Conservation (phyloP, 2,888 invertebrate genomes). For the Encarsia formosa region DNA sequence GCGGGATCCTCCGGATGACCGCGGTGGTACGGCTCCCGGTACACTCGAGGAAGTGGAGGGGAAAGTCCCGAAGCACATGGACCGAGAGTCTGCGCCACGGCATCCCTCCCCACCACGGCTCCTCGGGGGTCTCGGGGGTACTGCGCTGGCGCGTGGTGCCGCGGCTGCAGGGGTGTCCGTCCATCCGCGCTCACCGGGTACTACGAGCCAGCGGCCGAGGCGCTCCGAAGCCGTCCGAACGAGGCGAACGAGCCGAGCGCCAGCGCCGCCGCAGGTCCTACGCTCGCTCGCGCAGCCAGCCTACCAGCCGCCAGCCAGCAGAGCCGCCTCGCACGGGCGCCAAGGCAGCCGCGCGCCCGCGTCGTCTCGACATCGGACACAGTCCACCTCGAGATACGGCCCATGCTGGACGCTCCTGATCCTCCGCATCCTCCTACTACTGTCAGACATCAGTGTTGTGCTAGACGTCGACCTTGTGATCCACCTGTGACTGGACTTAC, state of each 20-base stretch:
- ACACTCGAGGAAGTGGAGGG: background rate
- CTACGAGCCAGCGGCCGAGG: conserved; percentile 33
- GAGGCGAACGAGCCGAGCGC: conserved; percentile 36
- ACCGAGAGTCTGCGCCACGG: conserved; percentile 15
- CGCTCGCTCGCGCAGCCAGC: conserved; percentile 4
- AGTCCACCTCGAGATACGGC: conserved; percentile 52
- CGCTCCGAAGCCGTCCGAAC: conserved; percentile 46
- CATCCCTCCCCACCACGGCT: conserved; percentile 37
- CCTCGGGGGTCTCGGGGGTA: no score
- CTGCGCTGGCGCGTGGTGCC: conserved; percentile 39
- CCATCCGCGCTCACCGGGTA: conserved; percentile 8
- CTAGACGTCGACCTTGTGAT: no score
- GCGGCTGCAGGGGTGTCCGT: conserved; percentile 32
- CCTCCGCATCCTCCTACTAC: conserved; percentile 38
- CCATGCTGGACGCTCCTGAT: conserved; percentile 49
- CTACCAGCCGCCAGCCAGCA: conserved; percentile 41
- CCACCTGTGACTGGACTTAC: no score
- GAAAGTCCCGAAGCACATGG: conserved; percentile 16
- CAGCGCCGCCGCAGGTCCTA: conserved; percentile 2
- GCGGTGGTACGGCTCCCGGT: background rate
- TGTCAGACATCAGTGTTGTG: no score
- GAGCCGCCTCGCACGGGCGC: conserved; percentile 48
- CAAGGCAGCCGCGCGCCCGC: conserved; percentile 29
- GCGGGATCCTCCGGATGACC: no score
- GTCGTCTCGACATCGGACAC: conserved; percentile 50